phyloP scores from a whole-genome alignment of 2,797 vertebrate genomes.

The Centropyge bicolor region DNA sequence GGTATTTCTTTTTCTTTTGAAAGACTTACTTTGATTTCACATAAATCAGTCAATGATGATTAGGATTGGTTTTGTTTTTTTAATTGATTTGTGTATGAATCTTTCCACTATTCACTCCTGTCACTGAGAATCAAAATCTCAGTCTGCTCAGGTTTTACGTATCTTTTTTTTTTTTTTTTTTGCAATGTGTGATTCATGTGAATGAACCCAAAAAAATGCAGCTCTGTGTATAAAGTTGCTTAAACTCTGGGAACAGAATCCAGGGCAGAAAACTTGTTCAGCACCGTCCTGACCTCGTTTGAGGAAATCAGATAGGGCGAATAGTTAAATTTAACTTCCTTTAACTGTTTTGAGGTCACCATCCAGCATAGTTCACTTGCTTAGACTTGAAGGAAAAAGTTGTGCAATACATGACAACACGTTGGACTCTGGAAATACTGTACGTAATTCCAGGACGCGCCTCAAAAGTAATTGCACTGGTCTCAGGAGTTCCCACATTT shows the following conservation, averaged over 20 bases:
- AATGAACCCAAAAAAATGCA: conserved; percentile 22
- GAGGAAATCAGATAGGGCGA: conserved; percentile 57
- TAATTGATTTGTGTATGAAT: conserved; percentile 23
- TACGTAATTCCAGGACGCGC: conserved; percentile 58
- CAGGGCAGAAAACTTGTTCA: conserved; percentile 34
- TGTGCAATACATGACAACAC: conserved; percentile 74
- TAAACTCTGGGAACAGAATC: conserved; percentile 40
- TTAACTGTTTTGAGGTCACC: conserved; percentile 61
- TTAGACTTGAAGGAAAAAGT: conserved; percentile 69
- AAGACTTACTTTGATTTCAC: conserved; percentile 28
- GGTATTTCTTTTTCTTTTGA: conserved; percentile 5
- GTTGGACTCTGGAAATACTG: conserved; percentile 55
- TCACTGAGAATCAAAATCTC: conserved; percentile 16
- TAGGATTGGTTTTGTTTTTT: conserved; percentile 20
- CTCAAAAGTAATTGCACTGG: conserved; percentile 63
- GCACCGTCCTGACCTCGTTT: conserved; percentile 48
- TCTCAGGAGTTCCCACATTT: conserved; percentile 72
- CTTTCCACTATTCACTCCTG: conserved; percentile 28
- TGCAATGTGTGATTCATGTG: conserved; percentile 27
- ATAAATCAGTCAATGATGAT: conserved; percentile 10
- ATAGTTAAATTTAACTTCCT: conserved; percentile 65
- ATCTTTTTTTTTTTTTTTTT: neutral
- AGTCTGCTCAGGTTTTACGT: conserved; percentile 50
- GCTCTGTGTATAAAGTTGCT: neutral
- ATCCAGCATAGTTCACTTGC: conserved; percentile 65